Percentiles rank a stretch among this genome's conserved stretches.
Conservation (phyloP, 2,888 invertebrate species). For the Margaritifera margaritifera region DNA sequence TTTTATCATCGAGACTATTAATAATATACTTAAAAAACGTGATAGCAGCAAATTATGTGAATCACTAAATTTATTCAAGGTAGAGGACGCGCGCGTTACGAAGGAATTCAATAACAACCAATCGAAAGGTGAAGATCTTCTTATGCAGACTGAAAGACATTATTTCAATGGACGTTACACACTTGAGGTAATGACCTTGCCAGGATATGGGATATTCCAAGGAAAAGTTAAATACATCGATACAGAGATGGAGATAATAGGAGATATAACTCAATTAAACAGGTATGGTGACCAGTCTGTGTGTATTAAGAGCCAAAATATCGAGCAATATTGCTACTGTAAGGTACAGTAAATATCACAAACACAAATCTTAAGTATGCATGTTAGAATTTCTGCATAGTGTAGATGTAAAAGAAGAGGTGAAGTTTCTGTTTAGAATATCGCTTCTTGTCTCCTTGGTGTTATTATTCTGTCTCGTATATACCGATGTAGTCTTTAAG, state of each 20-base stretch:
- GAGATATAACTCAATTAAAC: conserved; percentile 76
- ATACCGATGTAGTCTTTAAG: too few relatives aligned
- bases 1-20: conserved; percentile 80
- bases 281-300: conserved; percentile 71
- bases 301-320: conserved; percentile 58
- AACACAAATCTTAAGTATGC: too few relatives aligned
- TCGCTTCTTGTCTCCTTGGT: too few relatives aligned
- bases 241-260: conserved; percentile 76
- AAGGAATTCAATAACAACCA: too few relatives aligned
- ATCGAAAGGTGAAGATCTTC: too few relatives aligned
- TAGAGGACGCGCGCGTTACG: too few relatives aligned
- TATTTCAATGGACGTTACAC: conserved; percentile 72
- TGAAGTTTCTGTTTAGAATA: too few relatives aligned
- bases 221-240: conserved; percentile 79
- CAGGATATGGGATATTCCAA: conserved; percentile 85
- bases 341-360: not conserved
- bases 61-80: too few relatives aligned
- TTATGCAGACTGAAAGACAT: not conserved
- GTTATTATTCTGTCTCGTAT: too few relatives aligned
- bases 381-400: too few relatives aligned
- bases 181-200: conserved; percentile 79
- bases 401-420: too few relatives aligned
- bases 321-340: conserved; percentile 34
- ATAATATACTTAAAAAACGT: conserved; percentile 76
- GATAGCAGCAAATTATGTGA: too few relatives aligned